Conservation (phyloP, 2,888 invertebrate species). For the Philaethria dido region DNA sequence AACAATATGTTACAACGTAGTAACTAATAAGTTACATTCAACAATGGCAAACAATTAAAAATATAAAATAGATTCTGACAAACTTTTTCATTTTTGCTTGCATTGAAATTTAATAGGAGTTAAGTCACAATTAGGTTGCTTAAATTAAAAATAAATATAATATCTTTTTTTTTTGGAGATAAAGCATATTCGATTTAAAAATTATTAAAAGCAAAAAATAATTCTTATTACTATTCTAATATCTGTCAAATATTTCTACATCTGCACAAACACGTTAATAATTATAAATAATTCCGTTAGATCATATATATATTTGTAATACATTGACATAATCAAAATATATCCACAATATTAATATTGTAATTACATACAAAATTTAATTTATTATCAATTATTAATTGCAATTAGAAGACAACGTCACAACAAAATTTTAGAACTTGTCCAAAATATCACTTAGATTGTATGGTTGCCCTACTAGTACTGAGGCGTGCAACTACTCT, state of each 20-base stretch:
- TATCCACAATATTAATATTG: no score
- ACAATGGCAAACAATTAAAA: not conserved
- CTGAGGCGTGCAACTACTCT: slow-evolving; percentile 6
- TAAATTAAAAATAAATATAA: no score
- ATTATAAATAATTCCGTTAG: no score
- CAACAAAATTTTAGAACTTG: not conserved
- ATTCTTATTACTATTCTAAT: no score
- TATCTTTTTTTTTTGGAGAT: no score
- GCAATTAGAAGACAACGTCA: not conserved
- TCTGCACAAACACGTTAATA: no score
- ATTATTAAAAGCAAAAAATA: no score
- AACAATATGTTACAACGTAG: not conserved
- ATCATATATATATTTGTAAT: no score
- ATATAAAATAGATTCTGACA: not conserved
- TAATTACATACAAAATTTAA: not conserved
- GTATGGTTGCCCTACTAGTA: slow-evolving; percentile 14
- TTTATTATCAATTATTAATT: not conserved
- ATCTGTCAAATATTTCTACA: no score
- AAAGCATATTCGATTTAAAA: no score
- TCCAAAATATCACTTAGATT: not conserved
- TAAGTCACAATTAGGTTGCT: no score
- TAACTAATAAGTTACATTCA: not conserved
- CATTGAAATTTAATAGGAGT: not conserved
- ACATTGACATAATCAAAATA: no score
- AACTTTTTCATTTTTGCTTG: not conserved